Base-by-base conservation (phyloP, 2,113 vertebrate species). In the Cariama cristata region DNA sequence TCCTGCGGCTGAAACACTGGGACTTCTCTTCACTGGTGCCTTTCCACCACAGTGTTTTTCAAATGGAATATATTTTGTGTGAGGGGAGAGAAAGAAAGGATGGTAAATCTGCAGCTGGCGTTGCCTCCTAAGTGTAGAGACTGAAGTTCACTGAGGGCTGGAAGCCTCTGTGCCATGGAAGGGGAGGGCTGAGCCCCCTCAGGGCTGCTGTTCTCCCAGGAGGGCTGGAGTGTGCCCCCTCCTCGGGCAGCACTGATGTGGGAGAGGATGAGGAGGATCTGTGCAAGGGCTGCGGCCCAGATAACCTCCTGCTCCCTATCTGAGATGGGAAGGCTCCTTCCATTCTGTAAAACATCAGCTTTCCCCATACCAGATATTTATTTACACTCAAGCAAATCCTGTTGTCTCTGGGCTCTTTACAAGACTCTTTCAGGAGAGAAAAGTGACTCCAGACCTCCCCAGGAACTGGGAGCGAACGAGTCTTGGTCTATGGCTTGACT, bases 391-490 rank as follows among this genome's bases (percentile, higher is more conserved):
- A 27, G 42, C 11, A 74, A 69, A 62, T 80, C 32, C 21, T 80
- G 0, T 12, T 21, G 4, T 45, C 50, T 87, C 33, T 71, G 27
- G 42, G 22, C 20, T 73, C n/a, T 84, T 69, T 64, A 55, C 47
- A 60, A 64, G 71, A 2, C 35, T 47, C 32, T 64, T 6, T 35
- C 50, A 33, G 45, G 62, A 79, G 12, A 68, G 28, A 58, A 81
- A 50, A 73, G 53, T 68, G 50, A 60, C 23, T 68, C 26, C 23
- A 75, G 40, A 64, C 10, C 15, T 52, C 15, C 35, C 35, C 21
- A 27, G 2, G 23, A 49, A 19, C 11, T 27, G 27, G 32, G 40
- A 67, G 12, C 2, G 16, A 66, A 13, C 0, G 1, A 76, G 20
- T 58, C 38, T 77, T 47, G 11, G 12, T 69, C 59, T 87, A 8